Evolutionary conservation across 2,888 invertebrate genomes (phyloP).

Genomic region (Oscheius sp.): DNA sequence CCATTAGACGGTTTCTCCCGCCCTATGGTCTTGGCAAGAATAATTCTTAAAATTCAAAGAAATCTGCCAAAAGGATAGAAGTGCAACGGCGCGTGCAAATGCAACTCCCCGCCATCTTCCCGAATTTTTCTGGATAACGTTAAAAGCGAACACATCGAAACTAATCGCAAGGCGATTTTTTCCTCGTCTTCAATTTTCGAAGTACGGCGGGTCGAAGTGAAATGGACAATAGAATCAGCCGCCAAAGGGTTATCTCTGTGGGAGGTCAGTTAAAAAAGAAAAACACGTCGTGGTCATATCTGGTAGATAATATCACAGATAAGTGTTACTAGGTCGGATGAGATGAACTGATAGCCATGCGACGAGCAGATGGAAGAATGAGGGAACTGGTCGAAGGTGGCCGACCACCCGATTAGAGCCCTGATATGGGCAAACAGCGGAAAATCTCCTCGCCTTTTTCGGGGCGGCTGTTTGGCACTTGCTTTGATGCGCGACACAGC

Average conservation of each 20-base stretch:
- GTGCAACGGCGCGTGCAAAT: too few species aligned
- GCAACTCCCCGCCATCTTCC: too few species aligned
- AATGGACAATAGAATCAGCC: too few species aligned
- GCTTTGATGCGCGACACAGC: neutral
- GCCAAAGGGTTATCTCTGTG: constrained; percentile 2
- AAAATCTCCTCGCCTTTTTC: constrained; percentile 21
- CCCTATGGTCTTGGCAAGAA: too few species aligned
- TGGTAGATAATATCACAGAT: neutral
- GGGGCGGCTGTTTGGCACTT: neutral
- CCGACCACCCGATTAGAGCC: constrained; percentile 34
- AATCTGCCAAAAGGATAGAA: too few species aligned
- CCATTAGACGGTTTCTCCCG: neutral
- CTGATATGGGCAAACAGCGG: constrained; percentile 37
- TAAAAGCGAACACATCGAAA: too few species aligned
- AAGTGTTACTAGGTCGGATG: constrained; percentile 12
- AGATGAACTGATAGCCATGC: neutral
- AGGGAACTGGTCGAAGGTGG: constrained; percentile 36
- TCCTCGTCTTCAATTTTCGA: neutral
- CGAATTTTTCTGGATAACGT: too few species aligned
- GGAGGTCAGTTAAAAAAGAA: neutral
- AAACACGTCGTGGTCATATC: neutral
- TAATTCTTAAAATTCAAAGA: too few species aligned
- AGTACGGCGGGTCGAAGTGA: neutral
- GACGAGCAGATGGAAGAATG: neutral
- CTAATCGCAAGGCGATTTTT: too few species aligned